A percentile compares a stretch with the other conserved stretches of the same genome.
phyloP scores from a whole-genome alignment of 2,113 vertebrate species.

The Rattus rattus region DNA sequence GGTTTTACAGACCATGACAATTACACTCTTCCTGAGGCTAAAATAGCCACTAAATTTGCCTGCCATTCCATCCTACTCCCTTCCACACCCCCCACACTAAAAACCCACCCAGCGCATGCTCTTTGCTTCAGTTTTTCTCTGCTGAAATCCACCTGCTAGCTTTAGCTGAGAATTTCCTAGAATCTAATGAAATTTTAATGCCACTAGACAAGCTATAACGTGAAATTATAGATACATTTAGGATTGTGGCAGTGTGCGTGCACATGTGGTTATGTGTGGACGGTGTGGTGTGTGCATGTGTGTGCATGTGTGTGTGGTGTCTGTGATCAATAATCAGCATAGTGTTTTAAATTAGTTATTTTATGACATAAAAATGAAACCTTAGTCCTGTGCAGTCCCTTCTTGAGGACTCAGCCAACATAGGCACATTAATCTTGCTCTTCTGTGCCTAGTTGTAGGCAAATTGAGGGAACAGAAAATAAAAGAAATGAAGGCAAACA shows the following conservation, averaged over 20 bases:
- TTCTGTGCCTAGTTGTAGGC: neutral
- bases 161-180: neutral
- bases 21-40: neutral
- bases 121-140: neutral
- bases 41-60: neutral
- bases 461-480: neutral
- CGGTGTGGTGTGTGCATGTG: accelerated
- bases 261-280: neutral
- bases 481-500: neutral
- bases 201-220: neutral
- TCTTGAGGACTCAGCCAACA: neutral
- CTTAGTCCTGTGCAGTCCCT: neutral
- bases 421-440: neutral
- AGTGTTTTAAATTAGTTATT: neutral
- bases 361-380: neutral
- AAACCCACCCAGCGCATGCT: neutral
- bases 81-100: neutral
- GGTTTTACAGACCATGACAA: neutral
- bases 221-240: neutral
- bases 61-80: neutral
- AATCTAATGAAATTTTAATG: neutral
- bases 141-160: neutral
- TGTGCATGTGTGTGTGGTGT: no score
- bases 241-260: no score
- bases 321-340: neutral